phyloP scores from a whole-genome alignment of 2,113 vertebrate genomes.

The Ellobius talpinus region DNA sequence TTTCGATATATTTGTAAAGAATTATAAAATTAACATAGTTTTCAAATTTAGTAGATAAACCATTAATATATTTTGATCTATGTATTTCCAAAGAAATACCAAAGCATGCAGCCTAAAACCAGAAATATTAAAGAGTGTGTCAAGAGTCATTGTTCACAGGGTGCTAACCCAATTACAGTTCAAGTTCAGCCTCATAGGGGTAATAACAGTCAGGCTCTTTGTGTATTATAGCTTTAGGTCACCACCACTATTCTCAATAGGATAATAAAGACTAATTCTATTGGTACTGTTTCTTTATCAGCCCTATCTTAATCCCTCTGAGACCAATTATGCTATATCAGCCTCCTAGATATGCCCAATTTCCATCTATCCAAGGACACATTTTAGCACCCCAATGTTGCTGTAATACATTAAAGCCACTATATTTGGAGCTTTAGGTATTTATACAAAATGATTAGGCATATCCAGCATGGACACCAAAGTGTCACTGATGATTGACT shows the following conservation, averaged over 20 bases:
- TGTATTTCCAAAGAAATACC: slow-evolving; percentile 16
- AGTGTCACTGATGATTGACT: neutral
- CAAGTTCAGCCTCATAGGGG: slow-evolving; percentile 21
- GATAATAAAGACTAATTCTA: slow-evolving; percentile 39
- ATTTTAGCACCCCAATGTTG: slow-evolving; percentile 64
- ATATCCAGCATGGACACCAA: neutral
- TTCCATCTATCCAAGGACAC: slow-evolving; percentile 60
- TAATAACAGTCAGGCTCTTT: slow-evolving; percentile 37
- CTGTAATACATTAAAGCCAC: slow-evolving; percentile 42
- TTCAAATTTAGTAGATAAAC: neutral
- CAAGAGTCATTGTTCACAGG: slow-evolving; percentile 19
- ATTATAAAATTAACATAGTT: slow-evolving; percentile 22
- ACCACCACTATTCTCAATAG: slow-evolving; percentile 32
- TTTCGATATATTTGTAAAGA: neutral
- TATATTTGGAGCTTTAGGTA: slow-evolving; percentile 34
- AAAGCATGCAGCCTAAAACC: neutral
- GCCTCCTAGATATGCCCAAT: slow-evolving; percentile 56
- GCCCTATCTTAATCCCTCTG: slow-evolving; percentile 67
- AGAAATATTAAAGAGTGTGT: neutral
- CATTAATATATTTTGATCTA: slow-evolving; percentile 18
- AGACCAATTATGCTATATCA: slow-evolving; percentile 68
- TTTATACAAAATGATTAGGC: slow-evolving; percentile 49
- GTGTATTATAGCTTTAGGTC: slow-evolving; percentile 51
- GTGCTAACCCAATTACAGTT: slow-evolving; percentile 30
- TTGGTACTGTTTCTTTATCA: slow-evolving; percentile 35